Evolutionary conservation across 2,113 vertebrate species (phyloP).

Genomic region (Pleuronectes platessa): DNA sequence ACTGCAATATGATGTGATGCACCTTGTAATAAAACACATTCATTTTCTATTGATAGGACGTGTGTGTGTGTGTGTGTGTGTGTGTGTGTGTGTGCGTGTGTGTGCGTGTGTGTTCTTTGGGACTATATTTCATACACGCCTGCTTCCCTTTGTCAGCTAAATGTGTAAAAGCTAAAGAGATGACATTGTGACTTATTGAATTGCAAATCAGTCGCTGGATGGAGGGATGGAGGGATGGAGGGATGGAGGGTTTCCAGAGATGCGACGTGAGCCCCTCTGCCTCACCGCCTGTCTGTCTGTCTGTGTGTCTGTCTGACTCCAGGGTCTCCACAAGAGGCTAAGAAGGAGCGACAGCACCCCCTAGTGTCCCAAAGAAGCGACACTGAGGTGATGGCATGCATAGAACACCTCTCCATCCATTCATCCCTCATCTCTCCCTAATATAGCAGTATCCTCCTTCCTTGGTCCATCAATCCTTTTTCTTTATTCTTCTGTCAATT

Average conservation of each 20-base stretch:
- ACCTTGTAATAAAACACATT: constrained; percentile 44
- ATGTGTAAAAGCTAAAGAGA: constrained; percentile 74
- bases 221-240: constrained; percentile 64
- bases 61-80: constrained; percentile 14
- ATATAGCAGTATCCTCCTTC: constrained; percentile 10
- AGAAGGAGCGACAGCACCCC: constrained; percentile 73
- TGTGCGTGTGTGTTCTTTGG: constrained; percentile 44
- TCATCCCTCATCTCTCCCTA: constrained; percentile 18
- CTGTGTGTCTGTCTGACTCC: constrained; percentile 19
- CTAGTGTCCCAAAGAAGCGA: constrained; percentile 58
- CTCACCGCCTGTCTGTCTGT: not conserved
- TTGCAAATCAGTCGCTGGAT: constrained; percentile 72
- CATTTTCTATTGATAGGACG: constrained; percentile 49
- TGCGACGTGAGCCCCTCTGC: not conserved
- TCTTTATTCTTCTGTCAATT: not conserved
- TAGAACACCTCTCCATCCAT: not conserved
- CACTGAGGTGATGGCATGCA: not conserved
- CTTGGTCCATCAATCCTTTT: not conserved
- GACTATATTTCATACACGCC: constrained; percentile 58
- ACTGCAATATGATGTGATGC: constrained; percentile 23
- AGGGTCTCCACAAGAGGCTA: not conserved
- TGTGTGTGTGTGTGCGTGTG: not conserved
- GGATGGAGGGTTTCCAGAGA: constrained; percentile 6
- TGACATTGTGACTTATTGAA: constrained; percentile 79
- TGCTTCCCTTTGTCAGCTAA: constrained; percentile 70